phyloP scores from a whole-genome alignment of 2,113 vertebrate genomes.

The Tragelaphus strepsiceros region DNA sequence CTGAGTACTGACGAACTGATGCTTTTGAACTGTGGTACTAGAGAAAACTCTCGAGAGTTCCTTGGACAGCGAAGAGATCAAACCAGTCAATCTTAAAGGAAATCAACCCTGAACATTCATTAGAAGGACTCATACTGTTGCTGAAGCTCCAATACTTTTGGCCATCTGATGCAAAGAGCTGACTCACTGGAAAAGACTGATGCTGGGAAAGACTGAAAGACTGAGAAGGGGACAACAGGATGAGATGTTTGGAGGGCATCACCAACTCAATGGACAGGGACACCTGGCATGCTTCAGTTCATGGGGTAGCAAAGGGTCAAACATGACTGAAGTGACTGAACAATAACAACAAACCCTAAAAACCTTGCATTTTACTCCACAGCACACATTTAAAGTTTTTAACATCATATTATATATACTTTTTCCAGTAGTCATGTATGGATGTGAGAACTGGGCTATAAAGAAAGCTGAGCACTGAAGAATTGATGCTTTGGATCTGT shows the following conservation, averaged over 20 bases:
- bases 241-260: not conserved
- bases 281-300: not conserved
- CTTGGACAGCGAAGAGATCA: not conserved
- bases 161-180: not conserved
- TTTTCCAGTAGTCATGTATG: not conserved
- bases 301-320: not conserved
- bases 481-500: not conserved
- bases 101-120: not conserved
- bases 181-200: not conserved
- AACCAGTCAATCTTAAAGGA: not conserved
- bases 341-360: not conserved
- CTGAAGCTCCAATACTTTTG: not conserved
- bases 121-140: not conserved
- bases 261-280: not conserved
- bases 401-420: not conserved
- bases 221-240: not conserved
- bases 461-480: not conserved
- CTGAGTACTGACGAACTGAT: not conserved
- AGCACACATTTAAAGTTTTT: not conserved
- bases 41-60: not conserved
- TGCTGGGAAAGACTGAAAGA: not conserved
- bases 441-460: not conserved
- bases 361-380: not conserved
- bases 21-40: not conserved
- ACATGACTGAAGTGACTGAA: not conserved